Conservation (phyloP, 2,113 vertebrate species). For the Megaleporinus macrocephalus region DNA sequence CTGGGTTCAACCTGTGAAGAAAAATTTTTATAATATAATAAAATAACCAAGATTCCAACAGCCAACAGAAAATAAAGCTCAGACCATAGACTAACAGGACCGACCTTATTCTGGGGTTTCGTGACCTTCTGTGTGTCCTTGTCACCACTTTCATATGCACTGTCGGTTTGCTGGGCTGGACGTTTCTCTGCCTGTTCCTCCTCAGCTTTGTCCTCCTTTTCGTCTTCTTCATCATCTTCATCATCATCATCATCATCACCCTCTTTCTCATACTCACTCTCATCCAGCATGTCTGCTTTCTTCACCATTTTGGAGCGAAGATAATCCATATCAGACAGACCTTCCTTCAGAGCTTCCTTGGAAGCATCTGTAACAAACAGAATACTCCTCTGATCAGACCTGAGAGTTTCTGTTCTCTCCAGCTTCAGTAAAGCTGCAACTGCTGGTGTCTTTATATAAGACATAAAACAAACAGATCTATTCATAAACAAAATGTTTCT, state of each 20-base stretch:
- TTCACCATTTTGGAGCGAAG: conserved; percentile 88
- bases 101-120: conserved; percentile 40
- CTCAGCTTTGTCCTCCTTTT: conserved; percentile 22
- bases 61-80: not conserved
- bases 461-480: too few relatives aligned
- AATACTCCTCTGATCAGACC: not conserved
- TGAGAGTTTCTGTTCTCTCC: not conserved
- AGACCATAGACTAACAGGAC: not conserved
- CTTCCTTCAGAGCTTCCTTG: conserved; percentile 75
- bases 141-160: conserved; percentile 39
- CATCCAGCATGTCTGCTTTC: conserved; percentile 56
- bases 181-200: conserved; percentile 29
- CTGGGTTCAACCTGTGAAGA: conserved; percentile 66
- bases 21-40: not conserved
- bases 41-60: conserved; percentile 21
- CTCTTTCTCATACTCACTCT: conserved; percentile 35
- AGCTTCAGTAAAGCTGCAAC: too few relatives aligned
- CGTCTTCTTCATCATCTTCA: conserved; percentile 34
- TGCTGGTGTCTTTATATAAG: too few relatives aligned
- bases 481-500: too few relatives aligned
- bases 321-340: conserved; percentile 94
- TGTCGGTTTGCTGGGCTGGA: conserved; percentile 50
- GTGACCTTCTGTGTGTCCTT: conserved; percentile 50
- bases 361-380: conserved; percentile 54
- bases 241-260: conserved; percentile 23